These are phyloP conservation scores for Nycticorax nycticorax DNA, from an alignment of 2,113 vertebrate species.

Conservation along the genomic window DNA sequence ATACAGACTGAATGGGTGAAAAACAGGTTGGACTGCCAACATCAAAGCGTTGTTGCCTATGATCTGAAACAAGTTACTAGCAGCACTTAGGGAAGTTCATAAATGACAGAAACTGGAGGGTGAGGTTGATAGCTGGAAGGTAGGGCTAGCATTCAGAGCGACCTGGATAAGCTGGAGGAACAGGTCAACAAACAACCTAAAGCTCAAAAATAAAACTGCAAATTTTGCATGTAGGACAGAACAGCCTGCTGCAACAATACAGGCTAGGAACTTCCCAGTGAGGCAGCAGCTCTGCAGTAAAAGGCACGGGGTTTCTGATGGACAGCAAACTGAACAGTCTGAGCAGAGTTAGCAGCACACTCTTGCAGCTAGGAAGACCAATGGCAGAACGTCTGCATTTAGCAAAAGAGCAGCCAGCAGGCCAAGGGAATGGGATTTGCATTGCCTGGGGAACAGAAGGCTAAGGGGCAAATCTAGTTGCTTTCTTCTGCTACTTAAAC, in stretches of 20 bases:
- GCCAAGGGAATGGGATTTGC: background rate
- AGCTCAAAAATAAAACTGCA: background rate
- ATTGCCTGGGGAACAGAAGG: background rate
- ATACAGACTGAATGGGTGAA: background rate
- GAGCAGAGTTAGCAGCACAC: background rate
- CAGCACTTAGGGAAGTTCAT: background rate
- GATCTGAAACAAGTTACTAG: background rate
- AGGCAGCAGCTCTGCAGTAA: background rate
- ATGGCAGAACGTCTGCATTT: background rate
- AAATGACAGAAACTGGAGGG: background rate
- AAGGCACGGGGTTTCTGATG: accelerated
- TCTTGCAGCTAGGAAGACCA: background rate
- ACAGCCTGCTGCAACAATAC: background rate
- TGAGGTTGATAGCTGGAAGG: background rate
- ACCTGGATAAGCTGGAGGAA: background rate
- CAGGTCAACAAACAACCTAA: background rate
- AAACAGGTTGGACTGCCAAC: background rate
- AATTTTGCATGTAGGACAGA: background rate
- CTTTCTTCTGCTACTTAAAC: background rate
- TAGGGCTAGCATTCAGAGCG: background rate
- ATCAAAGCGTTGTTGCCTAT: background rate
- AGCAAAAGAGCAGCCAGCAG: background rate
- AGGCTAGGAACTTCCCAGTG: background rate
- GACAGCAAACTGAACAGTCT: background rate
- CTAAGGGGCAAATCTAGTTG: background rate